Percentiles rank a stretch among this genome's conserved stretches.
Conservation (phyloP, 2,888 invertebrate species). For the Dioctria rufipes region DNA sequence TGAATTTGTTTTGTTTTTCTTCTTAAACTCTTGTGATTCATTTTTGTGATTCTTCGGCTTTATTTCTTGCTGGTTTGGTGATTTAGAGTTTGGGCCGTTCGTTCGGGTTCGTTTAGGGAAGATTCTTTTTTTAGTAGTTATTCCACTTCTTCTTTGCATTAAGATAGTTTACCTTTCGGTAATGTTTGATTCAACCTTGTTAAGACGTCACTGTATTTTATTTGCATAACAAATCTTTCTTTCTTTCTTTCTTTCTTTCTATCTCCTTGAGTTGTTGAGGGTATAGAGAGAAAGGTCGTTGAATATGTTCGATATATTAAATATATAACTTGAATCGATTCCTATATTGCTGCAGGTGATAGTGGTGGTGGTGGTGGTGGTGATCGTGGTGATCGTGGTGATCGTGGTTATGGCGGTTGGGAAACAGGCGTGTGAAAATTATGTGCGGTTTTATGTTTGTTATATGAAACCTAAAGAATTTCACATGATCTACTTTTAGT, state of each 20-base stretch:
- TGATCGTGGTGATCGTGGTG: not conserved
- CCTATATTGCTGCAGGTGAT: too few species aligned
- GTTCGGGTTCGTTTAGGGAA: not conserved
- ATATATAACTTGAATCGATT: not conserved
- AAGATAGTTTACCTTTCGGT: not conserved
- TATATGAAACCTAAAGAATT: not conserved
- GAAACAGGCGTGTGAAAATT: not conserved
- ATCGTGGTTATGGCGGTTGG: not conserved
- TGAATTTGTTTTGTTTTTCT: conserved; percentile 26
- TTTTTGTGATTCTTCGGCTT: conserved; percentile 17
- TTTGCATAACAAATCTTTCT: not conserved
- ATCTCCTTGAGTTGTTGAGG: not conserved
- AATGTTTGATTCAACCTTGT: conserved; percentile 30
- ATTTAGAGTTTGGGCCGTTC: not conserved
- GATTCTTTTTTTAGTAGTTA: not conserved
- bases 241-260: not conserved
- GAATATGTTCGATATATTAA: not conserved
- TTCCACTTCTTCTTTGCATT: not conserved
- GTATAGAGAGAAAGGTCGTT: conserved; percentile 32
- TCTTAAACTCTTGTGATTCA: not conserved
- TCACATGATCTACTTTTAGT: too few species aligned
- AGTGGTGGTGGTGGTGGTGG: not conserved
- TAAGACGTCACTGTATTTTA: conserved; percentile 9
- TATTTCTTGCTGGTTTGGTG: too few species aligned
- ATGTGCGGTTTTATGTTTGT: not conserved